A percentile compares a stretch with the other conserved stretches of the same genome.
These are phyloP conservation scores for Rousettus madagascariensis DNA, from an alignment of 2,797 vertebrate species.

Conservation along the genomic window DNA sequence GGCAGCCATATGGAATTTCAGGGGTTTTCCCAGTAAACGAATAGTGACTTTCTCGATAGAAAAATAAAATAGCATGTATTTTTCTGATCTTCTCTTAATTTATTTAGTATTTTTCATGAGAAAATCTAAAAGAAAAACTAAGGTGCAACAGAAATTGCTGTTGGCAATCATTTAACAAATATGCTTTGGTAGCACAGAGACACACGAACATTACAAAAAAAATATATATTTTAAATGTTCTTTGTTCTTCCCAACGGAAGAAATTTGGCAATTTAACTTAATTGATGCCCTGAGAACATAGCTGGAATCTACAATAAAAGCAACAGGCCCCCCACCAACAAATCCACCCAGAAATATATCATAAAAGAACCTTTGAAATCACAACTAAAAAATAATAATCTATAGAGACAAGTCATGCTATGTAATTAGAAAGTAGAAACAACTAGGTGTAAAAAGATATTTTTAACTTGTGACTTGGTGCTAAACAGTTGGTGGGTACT, in stretches of 20 bases:
- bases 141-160: constrained; percentile 61
- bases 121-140: constrained; percentile 67
- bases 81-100: background rate
- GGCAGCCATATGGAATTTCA: constrained; percentile 71
- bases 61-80: constrained; percentile 13
- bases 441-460: constrained; percentile 57
- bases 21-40: constrained; percentile 74
- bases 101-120: constrained; percentile 73
- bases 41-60: constrained; percentile 60
- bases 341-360: constrained; percentile 71
- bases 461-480: background rate
- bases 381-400: constrained; percentile 74
- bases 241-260: constrained; percentile 68
- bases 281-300: constrained; percentile 73
- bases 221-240: constrained; percentile 62
- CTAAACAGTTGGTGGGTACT: background rate
- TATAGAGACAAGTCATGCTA: constrained; percentile 64
- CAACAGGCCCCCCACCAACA: constrained; percentile 58
- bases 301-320: constrained; percentile 80
- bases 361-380: constrained; percentile 77
- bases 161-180: constrained; percentile 59
- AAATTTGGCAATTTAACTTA: constrained; percentile 75
- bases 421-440: constrained; percentile 72
- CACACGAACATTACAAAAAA: constrained; percentile 64
- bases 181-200: constrained; percentile 63